Percentiles rank a stretch among this genome's conserved stretches.
Evolutionary conservation across 2,113 vertebrate genomes (phyloP).

Genomic region (Siphamia tubifer): DNA sequence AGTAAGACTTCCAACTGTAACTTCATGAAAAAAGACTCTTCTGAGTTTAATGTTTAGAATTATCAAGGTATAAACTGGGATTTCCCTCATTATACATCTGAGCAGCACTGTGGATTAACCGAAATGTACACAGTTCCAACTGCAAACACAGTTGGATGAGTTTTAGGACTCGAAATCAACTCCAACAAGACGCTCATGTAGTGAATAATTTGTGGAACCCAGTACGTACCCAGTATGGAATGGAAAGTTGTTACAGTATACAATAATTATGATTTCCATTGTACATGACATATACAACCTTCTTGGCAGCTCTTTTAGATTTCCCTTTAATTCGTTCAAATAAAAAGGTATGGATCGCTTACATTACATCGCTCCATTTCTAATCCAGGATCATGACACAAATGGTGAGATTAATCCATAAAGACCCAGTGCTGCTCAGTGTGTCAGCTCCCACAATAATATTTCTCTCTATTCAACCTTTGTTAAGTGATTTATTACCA

Average conservation of each 20-base stretch:
- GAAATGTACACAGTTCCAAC: slow-evolving; percentile 19
- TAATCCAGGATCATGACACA: no score
- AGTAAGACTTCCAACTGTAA: not conserved
- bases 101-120: slow-evolving; percentile 48
- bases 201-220: not conserved
- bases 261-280: not conserved
- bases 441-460: no score
- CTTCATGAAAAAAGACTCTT: not conserved
- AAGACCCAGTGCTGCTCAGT: no score
- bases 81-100: slow-evolving; percentile 31
- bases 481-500: no score
- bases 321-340: not conserved
- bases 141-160: not conserved
- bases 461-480: no score
- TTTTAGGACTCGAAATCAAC: not conserved
- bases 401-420: no score
- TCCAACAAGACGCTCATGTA: not conserved
- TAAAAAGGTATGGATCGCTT: not conserved
- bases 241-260: not conserved
- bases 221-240: not conserved
- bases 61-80: not conserved
- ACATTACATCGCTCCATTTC: no score
- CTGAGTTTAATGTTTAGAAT: no score
- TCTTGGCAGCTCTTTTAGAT: not conserved
- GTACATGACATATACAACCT: not conserved